Evolutionary conservation across 64 coral and sea anemone genomes (phyloP), one percentile per base, ranked within the genome.

Genomic region (Montipora capricornis): DNA sequence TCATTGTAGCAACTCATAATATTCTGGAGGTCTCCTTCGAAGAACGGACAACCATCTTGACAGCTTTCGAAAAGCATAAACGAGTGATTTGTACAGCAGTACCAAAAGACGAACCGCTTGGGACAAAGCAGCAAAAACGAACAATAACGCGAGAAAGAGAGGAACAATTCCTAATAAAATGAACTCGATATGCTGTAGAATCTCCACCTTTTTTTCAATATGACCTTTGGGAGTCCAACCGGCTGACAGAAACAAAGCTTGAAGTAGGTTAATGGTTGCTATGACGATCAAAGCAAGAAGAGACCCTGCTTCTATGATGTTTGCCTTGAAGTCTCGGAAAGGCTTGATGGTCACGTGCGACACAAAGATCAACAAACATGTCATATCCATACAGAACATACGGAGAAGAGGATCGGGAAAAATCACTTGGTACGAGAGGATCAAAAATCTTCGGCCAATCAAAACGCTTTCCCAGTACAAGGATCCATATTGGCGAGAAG

Each of bases 381-480:
- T 88, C 6, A 70, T 76, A 51, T 89, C 67, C 78, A 89, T 76
- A 44, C 86, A 95, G 45, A 87, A 69, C 64, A 94, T n/a, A 49
- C 91, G 95, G 14, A 93, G 13, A 44, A 94, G 84, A 29, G 95
- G 95, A 75, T 92, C 80, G 52, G 67, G 73, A n/a, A 96, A 81
- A 81, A 93, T 94, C 12, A 92, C 80, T n/a, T 89, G 74, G 17
- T 87, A 67, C 10, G 87, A 96, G 24, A 96, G 75, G 37, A 94
- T 57, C 8, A 96, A 20, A 37, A 96, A 94, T 64, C 95, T 24
- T 80, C 95, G 92, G 44, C 91, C 95, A 52, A 94, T 96, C 17
- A 96, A 60, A 75, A 96, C 67, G 53, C 95, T 94, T 77, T 96
- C 91, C 95, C 95, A 96, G 67, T 96, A 89, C 44, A 93, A 68